Conservation (phyloP, 2,888 invertebrate species). For the Himalopsyche japonica region DNA sequence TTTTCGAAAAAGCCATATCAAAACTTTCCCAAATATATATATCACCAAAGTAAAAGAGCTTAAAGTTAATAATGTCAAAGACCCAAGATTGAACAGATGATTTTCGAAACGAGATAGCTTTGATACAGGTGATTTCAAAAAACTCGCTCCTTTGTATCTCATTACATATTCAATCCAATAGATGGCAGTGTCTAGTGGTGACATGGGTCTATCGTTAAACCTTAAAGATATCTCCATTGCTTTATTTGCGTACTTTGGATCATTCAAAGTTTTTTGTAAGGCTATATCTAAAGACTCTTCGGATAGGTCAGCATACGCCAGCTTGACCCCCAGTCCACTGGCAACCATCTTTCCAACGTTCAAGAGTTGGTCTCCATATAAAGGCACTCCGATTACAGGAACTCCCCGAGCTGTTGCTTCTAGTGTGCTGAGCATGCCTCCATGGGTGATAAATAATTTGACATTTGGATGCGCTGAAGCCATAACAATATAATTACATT, state of each 20-base stretch:
- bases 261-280: conserved; percentile 46
- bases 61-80: neutral
- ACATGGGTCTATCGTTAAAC: conserved; percentile 42
- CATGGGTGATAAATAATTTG: conserved; percentile 53
- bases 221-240: conserved; percentile 38
- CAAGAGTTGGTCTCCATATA: conserved; percentile 53
- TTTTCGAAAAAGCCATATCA: neutral
- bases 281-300: conserved; percentile 47
- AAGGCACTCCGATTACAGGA: conserved; percentile 53
- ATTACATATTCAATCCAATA: conserved; percentile 43
- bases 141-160: conserved; percentile 42
- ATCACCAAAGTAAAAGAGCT: too few relatives aligned
- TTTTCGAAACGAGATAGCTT: conserved; percentile 51
- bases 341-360: conserved; percentile 49
- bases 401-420: conserved; percentile 52
- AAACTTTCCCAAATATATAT: too few relatives aligned
- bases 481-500: neutral
- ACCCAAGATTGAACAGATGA: conserved; percentile 52
- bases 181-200: conserved; percentile 40
- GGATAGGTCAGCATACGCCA: conserved; percentile 47
- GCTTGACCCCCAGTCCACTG: conserved; percentile 49
- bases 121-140: conserved; percentile 44
- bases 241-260: conserved; percentile 43
- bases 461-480: conserved; percentile 51
- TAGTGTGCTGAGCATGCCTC: conserved; percentile 51